Percentiles rank a stretch among this genome's conserved stretches.
Evolutionary conservation across 2,797 vertebrate genomes (phyloP).

Genomic region (Gobio occitaniae): DNA sequence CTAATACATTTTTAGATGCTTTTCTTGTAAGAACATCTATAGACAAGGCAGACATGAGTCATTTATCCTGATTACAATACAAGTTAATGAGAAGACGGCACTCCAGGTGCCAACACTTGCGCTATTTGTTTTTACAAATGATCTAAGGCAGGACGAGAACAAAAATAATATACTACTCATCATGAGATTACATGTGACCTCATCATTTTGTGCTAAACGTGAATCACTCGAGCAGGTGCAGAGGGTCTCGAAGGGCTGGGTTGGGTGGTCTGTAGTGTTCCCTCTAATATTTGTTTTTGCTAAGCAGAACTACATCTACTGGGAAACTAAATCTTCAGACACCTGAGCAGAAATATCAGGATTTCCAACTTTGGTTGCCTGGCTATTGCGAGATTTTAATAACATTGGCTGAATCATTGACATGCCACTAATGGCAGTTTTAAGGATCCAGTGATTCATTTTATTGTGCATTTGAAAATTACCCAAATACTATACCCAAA

Average conservation of each 20-base stretch:
- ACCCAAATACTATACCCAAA: neutral
- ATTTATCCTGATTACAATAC: conserved; percentile 26
- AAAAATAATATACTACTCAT: conserved; percentile 29
- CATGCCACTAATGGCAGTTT: neutral
- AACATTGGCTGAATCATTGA: neutral
- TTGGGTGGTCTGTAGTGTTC: conserved; percentile 4
- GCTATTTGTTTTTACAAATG: conserved; percentile 27
- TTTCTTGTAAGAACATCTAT: conserved; percentile 13
- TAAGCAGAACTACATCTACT: neutral
- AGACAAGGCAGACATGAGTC: conserved; percentile 11
- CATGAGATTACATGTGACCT: conserved; percentile 34
- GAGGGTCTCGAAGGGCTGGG: neutral
- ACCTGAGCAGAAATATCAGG: neutral
- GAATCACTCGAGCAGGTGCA: conserved; percentile 29
- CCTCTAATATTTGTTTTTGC: neutral
- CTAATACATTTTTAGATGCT: neutral
- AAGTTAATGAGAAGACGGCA: neutral
- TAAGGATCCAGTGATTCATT: neutral
- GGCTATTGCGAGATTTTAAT: neutral
- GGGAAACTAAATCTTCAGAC: neutral
- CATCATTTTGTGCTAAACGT: conserved; percentile 3
- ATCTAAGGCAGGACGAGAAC: conserved; percentile 11
- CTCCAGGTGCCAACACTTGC: neutral
- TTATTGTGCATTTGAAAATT: neutral
- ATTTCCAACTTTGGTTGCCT: neutral